phyloP scores from a whole-genome alignment of 2,113 vertebrate genomes.

The Pachypanchax playfairii region DNA sequence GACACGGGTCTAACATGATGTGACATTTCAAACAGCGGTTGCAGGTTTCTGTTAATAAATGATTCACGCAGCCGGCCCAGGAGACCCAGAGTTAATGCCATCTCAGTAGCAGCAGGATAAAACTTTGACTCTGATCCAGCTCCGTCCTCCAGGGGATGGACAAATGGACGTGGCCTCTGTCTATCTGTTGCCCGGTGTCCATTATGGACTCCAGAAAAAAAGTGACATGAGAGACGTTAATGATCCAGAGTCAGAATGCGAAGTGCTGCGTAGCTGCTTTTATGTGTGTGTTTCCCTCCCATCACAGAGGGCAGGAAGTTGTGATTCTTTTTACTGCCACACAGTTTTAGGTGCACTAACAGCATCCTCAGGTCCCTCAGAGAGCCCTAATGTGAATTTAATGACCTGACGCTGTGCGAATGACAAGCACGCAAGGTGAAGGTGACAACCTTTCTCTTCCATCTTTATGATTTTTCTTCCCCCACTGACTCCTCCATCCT shows the following conservation, averaged over 20 bases:
- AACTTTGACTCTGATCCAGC: slow-evolving; percentile 86
- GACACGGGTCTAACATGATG: slow-evolving; percentile 64
- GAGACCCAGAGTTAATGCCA: slow-evolving; percentile 88
- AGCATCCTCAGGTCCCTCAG: slow-evolving; percentile 89
- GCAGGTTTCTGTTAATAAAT: slow-evolving; percentile 76
- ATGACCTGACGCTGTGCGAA: slow-evolving; percentile 94
- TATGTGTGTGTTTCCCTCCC: slow-evolving; percentile 52
- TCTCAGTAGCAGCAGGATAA: slow-evolving; percentile 81
- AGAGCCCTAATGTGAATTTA: slow-evolving; percentile 98
- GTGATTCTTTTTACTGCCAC: slow-evolving; percentile 88
- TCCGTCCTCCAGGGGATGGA: slow-evolving; percentile 80
- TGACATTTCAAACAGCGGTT: slow-evolving; percentile 66
- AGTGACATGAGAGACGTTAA: slow-evolving; percentile 86
- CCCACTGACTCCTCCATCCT: slow-evolving; percentile 7
- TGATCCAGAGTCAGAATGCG: slow-evolving; percentile 93
- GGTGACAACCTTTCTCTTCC: slow-evolving; percentile 89
- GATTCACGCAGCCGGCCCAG: slow-evolving; percentile 69
- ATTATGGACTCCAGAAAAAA: slow-evolving; percentile 84
- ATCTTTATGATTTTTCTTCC: slow-evolving; percentile 85
- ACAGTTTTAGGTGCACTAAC: slow-evolving; percentile 93
- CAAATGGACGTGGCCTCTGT: slow-evolving; percentile 87
- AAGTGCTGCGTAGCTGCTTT: slow-evolving; percentile 86
- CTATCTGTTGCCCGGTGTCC: slow-evolving; percentile 85
- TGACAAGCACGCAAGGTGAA: slow-evolving; percentile 92
- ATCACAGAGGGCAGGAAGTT: slow-evolving; percentile 44